Evolutionary conservation across 1,140 invertebrate genomes (phyloP).

Genomic region (Drosophila saltans): DNA sequence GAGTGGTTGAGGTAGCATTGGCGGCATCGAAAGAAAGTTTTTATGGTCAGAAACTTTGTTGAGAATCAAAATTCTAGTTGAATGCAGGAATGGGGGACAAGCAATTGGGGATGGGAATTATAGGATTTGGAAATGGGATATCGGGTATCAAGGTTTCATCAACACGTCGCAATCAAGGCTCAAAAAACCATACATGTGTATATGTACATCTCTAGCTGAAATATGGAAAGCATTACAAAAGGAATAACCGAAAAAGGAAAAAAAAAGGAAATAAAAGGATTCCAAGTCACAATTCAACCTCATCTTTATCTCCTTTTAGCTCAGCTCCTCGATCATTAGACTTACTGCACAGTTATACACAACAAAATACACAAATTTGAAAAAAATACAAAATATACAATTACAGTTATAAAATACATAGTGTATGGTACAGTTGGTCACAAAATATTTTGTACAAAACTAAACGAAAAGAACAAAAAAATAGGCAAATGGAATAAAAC

Average conservation of each 20-base stretch:
- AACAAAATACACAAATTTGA: background rate
- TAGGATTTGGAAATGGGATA: background rate
- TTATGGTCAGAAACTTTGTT: background rate
- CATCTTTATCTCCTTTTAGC: slow-evolving; percentile 7
- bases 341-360: slow-evolving; percentile 5
- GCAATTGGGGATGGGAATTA: background rate
- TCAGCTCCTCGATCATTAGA: slow-evolving; percentile 6
- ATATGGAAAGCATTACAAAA: slow-evolving; percentile 67
- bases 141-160: background rate
- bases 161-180: background rate
- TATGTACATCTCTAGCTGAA: slow-evolving; percentile 60
- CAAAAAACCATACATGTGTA: background rate
- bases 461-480: background rate
- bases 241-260: background rate
- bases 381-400: slow-evolving; percentile 7
- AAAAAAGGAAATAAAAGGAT: too few relatives aligned
- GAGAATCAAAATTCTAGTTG: background rate
- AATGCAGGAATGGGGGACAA: background rate
- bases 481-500: background rate
- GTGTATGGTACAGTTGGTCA: slow-evolving; percentile 12
- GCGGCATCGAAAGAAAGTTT: slow-evolving; percentile 8
- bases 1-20: slow-evolving; percentile 14
- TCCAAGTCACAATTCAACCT: background rate
- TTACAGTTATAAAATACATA: background rate
- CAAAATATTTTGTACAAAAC: background rate